These are phyloP conservation scores for Rhagologus leucostigma DNA, from an alignment of 2,113 vertebrate genomes.

Conservation along the genomic window DNA sequence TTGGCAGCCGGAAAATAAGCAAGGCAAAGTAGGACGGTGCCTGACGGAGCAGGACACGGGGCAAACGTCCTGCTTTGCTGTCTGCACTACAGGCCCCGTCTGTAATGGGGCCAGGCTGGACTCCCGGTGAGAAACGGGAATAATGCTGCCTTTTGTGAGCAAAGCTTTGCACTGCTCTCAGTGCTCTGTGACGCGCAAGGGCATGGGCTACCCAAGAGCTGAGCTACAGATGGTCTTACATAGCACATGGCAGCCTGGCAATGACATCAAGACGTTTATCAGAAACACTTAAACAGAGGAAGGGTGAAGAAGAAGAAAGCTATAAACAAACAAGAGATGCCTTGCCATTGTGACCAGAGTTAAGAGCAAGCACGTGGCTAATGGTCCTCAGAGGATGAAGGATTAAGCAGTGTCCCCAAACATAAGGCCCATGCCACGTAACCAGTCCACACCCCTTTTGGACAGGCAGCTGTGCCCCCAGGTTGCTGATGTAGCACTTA, in stretches of 20 bases:
- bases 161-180: background rate
- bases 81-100: background rate
- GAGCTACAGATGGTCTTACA: background rate
- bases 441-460: background rate
- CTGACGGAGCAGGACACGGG: background rate
- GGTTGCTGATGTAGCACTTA: background rate
- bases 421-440: rapidly evolving
- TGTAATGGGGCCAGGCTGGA: background rate
- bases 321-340: background rate
- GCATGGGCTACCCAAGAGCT: background rate
- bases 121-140: background rate
- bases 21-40: background rate
- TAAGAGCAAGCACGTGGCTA: background rate
- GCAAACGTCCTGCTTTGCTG: background rate
- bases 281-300: background rate
- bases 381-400: background rate
- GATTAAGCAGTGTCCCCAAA: background rate
- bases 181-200: background rate
- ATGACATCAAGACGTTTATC: background rate
- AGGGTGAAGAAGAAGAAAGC: background rate
- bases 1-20: background rate
- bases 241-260: background rate
- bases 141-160: rapidly evolving
- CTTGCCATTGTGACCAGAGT: background rate
- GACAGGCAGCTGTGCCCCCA: background rate